A percentile compares a stretch with the other conserved stretches of the same genome.
Conservation (phyloP, 2,888 invertebrate species). For the Euplexia lucipara region DNA sequence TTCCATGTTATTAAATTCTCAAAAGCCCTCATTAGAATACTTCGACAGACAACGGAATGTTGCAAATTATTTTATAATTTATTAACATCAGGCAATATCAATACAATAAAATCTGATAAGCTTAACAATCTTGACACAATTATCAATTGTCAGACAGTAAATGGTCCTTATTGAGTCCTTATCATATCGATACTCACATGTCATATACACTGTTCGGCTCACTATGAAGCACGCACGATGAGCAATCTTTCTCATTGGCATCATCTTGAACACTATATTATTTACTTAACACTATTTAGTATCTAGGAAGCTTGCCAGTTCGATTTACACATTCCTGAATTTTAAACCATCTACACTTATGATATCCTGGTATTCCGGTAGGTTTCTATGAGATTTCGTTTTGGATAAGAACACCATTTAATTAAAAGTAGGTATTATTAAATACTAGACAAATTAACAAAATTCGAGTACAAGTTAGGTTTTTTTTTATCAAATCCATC, state of each 20-base stretch:
- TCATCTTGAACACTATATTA: constrained; percentile 71
- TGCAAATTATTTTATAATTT: constrained; percentile 7
- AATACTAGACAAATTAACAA: background rate
- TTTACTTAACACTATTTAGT: constrained; percentile 21
- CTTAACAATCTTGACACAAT: constrained; percentile 39
- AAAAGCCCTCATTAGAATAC: background rate
- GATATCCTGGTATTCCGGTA: constrained; percentile 10
- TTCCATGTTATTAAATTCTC: constrained; percentile 5
- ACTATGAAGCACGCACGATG: constrained; percentile 84
- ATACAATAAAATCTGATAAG: constrained; percentile 39
- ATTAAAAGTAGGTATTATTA: background rate
- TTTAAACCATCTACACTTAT: background rate
- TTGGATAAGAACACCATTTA: background rate
- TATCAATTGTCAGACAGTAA: constrained; percentile 31
- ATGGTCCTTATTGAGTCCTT: constrained; percentile 31
- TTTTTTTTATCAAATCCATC: background rate
- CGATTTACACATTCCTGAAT: background rate
- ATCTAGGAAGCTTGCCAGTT: constrained; percentile 13
- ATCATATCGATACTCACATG: constrained; percentile 81
- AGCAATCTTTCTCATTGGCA: constrained; percentile 80
- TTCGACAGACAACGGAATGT: constrained; percentile 14
- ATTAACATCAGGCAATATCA: background rate
- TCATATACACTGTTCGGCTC: constrained; percentile 86
- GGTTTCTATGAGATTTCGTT: constrained; percentile 8
- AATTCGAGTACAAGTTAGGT: background rate